Base-by-base conservation (phyloP, 1,140 invertebrate species). In the Heliothis virescens region DNA sequence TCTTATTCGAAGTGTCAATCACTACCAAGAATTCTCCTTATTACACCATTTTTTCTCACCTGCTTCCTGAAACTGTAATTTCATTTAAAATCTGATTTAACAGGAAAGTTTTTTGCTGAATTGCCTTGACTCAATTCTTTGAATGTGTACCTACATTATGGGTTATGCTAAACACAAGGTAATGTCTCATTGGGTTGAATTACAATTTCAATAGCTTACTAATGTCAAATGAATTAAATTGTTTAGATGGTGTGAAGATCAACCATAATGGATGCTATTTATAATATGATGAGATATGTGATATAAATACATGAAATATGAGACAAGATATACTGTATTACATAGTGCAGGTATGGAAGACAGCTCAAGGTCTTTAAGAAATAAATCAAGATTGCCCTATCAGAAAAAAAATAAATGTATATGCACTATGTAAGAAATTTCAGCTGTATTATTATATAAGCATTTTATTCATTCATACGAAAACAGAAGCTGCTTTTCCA, bases 381-480 rank as follows among this genome's bases (percentile, higher is more conserved):
- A 7, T 41, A 41, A 41, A 41, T 41, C 5, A 41, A 41, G 34
- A 7, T 9, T 7, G 9, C 34, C 21, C 21, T 26, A 26, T 2
- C 2, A 26, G 18, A 26, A 21, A 11, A 11, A 1, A 21, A 21
- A 21, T n/a, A 59, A 59, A 21, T 26, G 12, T 21, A 59, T 59
- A 10, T 59, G 10, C 9, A 7, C 3, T 3, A 15, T 26, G 9
- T 13, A 29, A 26, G 11, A 60, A 26, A 29, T 13, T 12, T 29
- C 11, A n/a, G n/a, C 5, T n/a, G n/a, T 57, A 15, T 47, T 21
- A 34, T 53, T 29, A 48, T 34, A 63, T n/a, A 67, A 67, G 57
- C 26, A 21, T 77, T 77, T 67, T 77, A 67, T 13, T 3, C 18
- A 53, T 65, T 75, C 57, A 63, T 47, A 34, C 26, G 50, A 16